A percentile compares a stretch with the other conserved stretches of the same genome.
Conservation (phyloP, 2,113 vertebrate species). For the Arizona elegans region DNA sequence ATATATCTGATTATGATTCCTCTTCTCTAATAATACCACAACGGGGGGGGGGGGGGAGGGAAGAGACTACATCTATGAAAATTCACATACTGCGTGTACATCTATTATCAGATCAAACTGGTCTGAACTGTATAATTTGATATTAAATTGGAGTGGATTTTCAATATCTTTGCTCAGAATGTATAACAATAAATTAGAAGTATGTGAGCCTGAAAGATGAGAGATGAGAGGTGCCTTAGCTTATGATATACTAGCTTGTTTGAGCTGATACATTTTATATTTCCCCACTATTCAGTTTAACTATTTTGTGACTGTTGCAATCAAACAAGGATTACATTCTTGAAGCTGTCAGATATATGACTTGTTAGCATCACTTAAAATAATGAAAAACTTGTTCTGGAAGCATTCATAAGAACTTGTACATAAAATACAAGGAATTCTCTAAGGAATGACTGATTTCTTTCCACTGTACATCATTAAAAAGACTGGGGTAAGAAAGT, state of each 20-base stretch:
- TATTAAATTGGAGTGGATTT: background rate
- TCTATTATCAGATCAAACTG: background rate
- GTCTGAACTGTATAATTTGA: background rate
- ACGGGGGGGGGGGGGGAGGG: rapidly evolving
- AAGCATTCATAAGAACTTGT: background rate
- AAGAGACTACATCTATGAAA: background rate
- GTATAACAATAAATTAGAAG: background rate
- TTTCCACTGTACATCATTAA: background rate
- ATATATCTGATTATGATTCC: background rate
- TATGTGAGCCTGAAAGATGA: background rate
- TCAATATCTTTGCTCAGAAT: background rate
- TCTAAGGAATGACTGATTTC: background rate
- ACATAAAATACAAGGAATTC: background rate
- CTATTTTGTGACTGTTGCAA: background rate
- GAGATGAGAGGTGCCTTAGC: background rate
- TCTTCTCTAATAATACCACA: background rate
- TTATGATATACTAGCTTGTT: background rate
- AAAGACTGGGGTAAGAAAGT: background rate
- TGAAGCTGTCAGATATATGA: background rate
- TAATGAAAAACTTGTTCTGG: background rate
- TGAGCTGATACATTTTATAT: background rate
- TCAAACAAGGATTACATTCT: background rate
- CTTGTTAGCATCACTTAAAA: background rate
- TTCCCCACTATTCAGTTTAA: background rate
- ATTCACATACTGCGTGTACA: background rate